phyloP scores from a whole-genome alignment of 1,140 invertebrate genomes.

The Caenorhabditis briggsae region DNA sequence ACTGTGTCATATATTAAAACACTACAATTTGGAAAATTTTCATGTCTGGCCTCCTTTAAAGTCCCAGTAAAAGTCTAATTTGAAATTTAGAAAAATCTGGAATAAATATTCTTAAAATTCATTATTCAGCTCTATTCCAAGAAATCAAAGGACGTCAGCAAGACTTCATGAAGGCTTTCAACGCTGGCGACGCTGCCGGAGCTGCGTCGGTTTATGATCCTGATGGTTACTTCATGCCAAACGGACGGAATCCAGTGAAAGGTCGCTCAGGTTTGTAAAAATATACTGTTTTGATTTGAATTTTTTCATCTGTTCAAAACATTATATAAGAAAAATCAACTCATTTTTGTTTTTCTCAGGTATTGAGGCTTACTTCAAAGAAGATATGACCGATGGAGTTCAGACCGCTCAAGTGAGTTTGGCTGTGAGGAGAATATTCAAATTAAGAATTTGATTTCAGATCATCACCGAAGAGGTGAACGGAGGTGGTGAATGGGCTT shows the following conservation, averaged over 20 bases:
- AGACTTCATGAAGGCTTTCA: slow-evolving; percentile 77
- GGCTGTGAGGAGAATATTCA: background rate
- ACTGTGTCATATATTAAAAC: no score
- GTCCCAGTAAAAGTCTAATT: no score
- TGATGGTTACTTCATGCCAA: slow-evolving; percentile 78
- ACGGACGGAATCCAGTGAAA: slow-evolving; percentile 75
- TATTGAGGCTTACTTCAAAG: slow-evolving; percentile 76
- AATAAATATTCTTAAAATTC: background rate
- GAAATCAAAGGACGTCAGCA: slow-evolving; percentile 77
- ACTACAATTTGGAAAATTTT: no score
- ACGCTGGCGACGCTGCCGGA: slow-evolving; percentile 73
- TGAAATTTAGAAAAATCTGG: background rate
- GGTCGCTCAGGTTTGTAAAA: slow-evolving; percentile 69
- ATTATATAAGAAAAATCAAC: no score
- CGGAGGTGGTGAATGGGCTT: slow-evolving; percentile 77
- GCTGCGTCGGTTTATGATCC: slow-evolving; percentile 76
- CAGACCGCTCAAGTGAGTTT: slow-evolving; percentile 60
- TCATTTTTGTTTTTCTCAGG: slow-evolving; percentile 48
- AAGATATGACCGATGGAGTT: slow-evolving; percentile 77
- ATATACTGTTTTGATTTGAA: background rate
- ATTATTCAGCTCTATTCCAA: slow-evolving; percentile 76
- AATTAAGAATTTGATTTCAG: slow-evolving; percentile 31
- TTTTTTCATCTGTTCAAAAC: background rate
- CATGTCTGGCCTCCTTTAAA: no score
- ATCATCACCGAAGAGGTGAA: slow-evolving; percentile 78